Base-by-base conservation (phyloP, 2,797 vertebrate species). In the Spinus olivaceus region DNA sequence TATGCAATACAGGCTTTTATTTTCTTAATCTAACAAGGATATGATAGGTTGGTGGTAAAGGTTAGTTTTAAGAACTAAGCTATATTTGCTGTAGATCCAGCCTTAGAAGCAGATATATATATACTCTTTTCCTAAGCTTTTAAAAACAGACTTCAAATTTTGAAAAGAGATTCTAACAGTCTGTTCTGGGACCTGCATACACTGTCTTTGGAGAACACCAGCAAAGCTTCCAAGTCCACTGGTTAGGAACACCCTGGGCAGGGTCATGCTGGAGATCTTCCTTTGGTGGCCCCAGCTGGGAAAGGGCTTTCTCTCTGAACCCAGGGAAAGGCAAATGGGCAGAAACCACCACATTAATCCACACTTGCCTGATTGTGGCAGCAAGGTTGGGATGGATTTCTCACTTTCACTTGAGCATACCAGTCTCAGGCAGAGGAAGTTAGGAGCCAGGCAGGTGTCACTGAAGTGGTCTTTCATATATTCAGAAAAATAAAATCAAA, bases 41-140 rank as follows among this genome's bases (percentile, higher is more conserved):
- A 97, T 63, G 91, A 85, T 87, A 97, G 25, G 47, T 95, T 92
- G 78, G 96, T 95, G 95, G 91, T 88, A 94, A 97, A 90, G 89
- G 85, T 94, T 94, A 93, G 72, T 89, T 96, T 94, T 82, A 76
- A 95, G 94, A 94, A 92, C 71, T 94, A 92, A 96, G 92, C 93
- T 92, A 95, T 77, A 94, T 88, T 84, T 70, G 93, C 95, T 96
- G 86, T 77, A 93, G 66, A 93, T 86, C 59, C 90, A 96, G 94
- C 59, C 81, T 92, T 78, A 89, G 59, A 95, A 90, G 70, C 81
- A 73, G 27, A 30, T 51, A 63, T 9, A n/a, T 67, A 74, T 67
- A 73, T 17, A n/a, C 57, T 70, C 39, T 74, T 65, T 50, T 49
- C 33, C 32, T 73, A 14, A 46, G 44, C 85, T 83, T 94, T 94